A percentile compares a stretch with the other conserved stretches of the same genome.
Conservation (phyloP, 1,140 invertebrate species). For the Musca vetustissima region DNA sequence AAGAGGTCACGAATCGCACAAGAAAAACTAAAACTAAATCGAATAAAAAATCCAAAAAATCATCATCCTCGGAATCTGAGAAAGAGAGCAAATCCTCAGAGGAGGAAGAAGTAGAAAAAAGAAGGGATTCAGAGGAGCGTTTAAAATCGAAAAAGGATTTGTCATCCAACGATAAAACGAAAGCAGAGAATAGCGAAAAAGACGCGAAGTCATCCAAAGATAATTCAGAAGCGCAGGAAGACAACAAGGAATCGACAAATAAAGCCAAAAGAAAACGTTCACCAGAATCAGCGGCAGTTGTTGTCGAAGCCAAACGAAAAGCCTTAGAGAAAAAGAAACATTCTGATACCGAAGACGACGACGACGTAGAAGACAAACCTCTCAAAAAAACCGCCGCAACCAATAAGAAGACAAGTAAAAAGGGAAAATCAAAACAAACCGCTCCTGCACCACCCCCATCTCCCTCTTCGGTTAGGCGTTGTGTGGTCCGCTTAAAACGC, state of each 20-base stretch:
- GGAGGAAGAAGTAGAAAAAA: no score
- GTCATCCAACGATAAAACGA: neutral
- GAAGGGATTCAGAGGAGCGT: no score
- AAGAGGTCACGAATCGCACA: no score
- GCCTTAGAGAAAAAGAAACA: neutral
- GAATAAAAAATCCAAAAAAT: no score
- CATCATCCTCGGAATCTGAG: no score
- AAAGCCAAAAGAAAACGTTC: no score
- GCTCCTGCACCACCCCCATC: neutral
- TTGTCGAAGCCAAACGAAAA: neutral
- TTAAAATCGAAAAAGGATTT: neutral
- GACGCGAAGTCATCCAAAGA: neutral
- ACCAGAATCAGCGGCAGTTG: neutral
- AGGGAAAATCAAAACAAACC: neutral
- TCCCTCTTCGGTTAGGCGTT: conserved; percentile 12
- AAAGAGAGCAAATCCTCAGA: no score
- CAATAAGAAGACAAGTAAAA: neutral
- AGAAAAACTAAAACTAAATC: no score
- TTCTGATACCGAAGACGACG: neutral
- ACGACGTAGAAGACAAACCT: no score
- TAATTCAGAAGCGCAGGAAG: no score
- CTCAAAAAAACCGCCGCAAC: neutral
- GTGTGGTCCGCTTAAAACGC: conserved; percentile 25
- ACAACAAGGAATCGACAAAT: no score
- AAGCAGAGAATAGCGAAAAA: neutral